A percentile compares a stretch with the other conserved stretches of the same genome.
phyloP scores from a whole-genome alignment of 2,113 vertebrate genomes.

The Sinosuthora webbiana region DNA sequence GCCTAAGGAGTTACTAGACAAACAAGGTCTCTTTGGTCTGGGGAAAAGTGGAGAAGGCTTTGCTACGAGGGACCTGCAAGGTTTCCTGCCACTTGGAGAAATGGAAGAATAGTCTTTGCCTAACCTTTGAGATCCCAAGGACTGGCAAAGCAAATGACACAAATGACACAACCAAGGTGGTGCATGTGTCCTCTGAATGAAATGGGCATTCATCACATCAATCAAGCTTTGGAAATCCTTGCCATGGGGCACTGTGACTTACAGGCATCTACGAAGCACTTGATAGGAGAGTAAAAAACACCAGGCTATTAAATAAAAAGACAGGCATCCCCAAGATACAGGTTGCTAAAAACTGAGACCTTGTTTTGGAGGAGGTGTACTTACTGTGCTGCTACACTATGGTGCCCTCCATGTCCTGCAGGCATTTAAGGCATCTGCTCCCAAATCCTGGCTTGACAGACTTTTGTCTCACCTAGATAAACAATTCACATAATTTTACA shows the following conservation, averaged over 20 bases:
- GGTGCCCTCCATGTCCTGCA: background rate
- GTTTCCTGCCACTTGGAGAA: background rate
- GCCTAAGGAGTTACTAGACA: background rate
- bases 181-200: accelerated
- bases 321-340: accelerated
- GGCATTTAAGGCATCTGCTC: background rate
- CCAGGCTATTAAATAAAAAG: background rate
- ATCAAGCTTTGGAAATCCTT: background rate
- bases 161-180: accelerated
- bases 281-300: background rate
- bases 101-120: background rate
- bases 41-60: background rate
- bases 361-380: background rate
- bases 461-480: background rate
- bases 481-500: background rate
- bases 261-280: background rate
- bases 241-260: background rate
- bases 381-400: accelerated
- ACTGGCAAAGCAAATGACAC: background rate
- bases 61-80: background rate
- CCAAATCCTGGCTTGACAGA: background rate
- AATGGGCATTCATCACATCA: background rate
- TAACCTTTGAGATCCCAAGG: background rate
- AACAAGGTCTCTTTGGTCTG: background rate
- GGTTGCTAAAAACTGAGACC: background rate